Percentiles rank a stretch among this genome's conserved stretches.
Evolutionary conservation across 2,797 vertebrate genomes (phyloP).

Genomic region (Cossypha caffra): DNA sequence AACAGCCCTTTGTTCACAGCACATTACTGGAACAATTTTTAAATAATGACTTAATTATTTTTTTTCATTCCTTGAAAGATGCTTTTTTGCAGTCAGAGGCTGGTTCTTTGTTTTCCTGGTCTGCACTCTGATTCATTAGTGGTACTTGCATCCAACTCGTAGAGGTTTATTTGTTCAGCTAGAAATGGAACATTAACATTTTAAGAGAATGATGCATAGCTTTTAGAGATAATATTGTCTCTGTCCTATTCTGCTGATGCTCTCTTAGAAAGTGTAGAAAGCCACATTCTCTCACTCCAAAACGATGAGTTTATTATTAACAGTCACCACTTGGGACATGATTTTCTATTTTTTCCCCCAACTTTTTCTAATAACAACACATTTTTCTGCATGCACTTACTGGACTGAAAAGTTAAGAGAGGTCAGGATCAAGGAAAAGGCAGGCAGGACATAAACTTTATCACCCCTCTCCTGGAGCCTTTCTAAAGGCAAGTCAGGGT

Average conservation of each 20-base stretch:
- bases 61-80: slow-evolving; percentile 65
- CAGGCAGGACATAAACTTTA: not conserved
- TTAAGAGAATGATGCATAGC: slow-evolving; percentile 73
- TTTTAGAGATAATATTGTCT: slow-evolving; percentile 74
- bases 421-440: not conserved
- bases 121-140: slow-evolving; percentile 69
- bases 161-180: slow-evolving; percentile 73
- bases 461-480: not conserved
- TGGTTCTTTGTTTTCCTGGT: slow-evolving; percentile 54
- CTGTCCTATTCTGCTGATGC: slow-evolving; percentile 37
- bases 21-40: slow-evolving; percentile 71
- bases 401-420: not conserved
- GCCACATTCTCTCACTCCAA: slow-evolving; percentile 17
- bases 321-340: slow-evolving; percentile 9
- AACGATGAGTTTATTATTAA: slow-evolving; percentile 58
- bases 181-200: slow-evolving; percentile 76
- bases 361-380: not conserved
- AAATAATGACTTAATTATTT: slow-evolving; percentile 71
- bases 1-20: slow-evolving; percentile 57
- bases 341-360: not conserved
- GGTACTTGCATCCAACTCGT: slow-evolving; percentile 62
- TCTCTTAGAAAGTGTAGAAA: slow-evolving; percentile 53
- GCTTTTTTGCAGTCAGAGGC: slow-evolving; percentile 44
- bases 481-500: not conserved
- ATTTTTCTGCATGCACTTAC: not conserved